Evolutionary conservation across 2,113 vertebrate genomes (phyloP), one percentile per base, ranked within the genome.

Genomic region (Leucosticte australis): DNA sequence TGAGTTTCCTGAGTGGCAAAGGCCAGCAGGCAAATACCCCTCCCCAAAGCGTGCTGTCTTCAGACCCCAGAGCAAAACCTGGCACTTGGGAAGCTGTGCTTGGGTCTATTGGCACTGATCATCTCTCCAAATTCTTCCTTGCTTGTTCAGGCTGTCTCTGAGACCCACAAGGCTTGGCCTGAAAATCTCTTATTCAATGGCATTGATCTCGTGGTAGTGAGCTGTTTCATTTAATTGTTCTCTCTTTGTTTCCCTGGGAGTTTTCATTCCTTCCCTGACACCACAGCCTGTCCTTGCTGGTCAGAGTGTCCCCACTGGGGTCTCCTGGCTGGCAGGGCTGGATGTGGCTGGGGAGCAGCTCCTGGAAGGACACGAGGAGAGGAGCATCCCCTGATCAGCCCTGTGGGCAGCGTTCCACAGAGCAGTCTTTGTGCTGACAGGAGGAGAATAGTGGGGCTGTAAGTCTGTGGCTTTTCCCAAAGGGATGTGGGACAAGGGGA

Each of bases 381-480:
- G 71, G 26, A 73, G 1, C 35, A 17, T 30, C 62, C 41, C 10
- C 23, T 14, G 3, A 0, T 3, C 28, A 30, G 27, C 8, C 15
- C 26, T 0, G 3, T 3, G 19, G 47, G 56, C 71, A n/a, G 27
- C 0, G 1, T 35, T 44, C 11, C 31, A 10, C 1, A 1, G 39
- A 22, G 42, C 35, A 17, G 30, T 4, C 46, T 92, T 82, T 56
- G 46, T 74, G 37, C n/a, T 57, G n/a, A 9, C 13, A 8, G 35
- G 6, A 31, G 35, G 30, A 35, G 13, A 78, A 53, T 0, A 18
- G 33, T 0, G 2, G 41, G 28, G 46, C 28, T 0, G 0, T 10
- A 0, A 4, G 6, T 8, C 35, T 46, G 62, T 6, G 42, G 4
- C 49, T 70, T 90, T 83, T 82, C 33, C 74, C 55, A 15, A 8